These are phyloP conservation scores for Tachysurus vachellii DNA, from an alignment of 2,113 vertebrate species.

Conservation along the genomic window DNA sequence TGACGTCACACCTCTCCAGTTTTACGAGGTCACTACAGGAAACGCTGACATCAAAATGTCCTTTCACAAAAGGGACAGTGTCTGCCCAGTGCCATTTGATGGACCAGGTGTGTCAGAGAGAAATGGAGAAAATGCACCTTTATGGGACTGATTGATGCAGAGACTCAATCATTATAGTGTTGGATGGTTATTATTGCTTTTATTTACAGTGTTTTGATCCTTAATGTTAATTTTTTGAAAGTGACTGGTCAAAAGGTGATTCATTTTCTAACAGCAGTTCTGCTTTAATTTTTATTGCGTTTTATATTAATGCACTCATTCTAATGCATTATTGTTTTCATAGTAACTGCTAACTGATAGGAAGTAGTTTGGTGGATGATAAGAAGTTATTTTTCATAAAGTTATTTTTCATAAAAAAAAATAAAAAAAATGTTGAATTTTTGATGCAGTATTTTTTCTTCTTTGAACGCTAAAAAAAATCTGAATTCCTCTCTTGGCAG, in stretches of 20 bases:
- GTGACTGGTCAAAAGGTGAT: background rate
- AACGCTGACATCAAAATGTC: slow-evolving; percentile 80
- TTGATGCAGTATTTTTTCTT: too few relatives aligned
- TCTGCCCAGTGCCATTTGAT: slow-evolving; percentile 73
- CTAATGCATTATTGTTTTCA: background rate
- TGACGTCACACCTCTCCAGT: slow-evolving; percentile 74
- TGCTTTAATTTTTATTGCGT: background rate
- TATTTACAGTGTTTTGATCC: background rate
- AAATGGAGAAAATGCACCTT: background rate
- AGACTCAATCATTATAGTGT: background rate
- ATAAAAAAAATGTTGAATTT: background rate
- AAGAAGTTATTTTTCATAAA: too few relatives aligned
- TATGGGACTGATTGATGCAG: background rate
- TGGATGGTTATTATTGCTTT: background rate
- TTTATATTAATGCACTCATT: background rate
- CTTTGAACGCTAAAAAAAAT: too few relatives aligned
- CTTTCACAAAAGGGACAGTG: slow-evolving; percentile 73
- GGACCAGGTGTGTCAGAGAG: slow-evolving; percentile 67
- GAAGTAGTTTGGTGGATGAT: background rate
- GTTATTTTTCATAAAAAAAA: background rate
- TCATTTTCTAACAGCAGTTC: background rate
- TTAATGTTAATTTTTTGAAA: background rate
- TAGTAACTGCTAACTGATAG: background rate
- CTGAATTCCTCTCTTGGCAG: background rate
- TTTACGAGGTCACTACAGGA: slow-evolving; percentile 73